These are phyloP conservation scores for Musca vetustissima DNA, from an alignment of 1,140 invertebrate genomes.

Conservation along the genomic window DNA sequence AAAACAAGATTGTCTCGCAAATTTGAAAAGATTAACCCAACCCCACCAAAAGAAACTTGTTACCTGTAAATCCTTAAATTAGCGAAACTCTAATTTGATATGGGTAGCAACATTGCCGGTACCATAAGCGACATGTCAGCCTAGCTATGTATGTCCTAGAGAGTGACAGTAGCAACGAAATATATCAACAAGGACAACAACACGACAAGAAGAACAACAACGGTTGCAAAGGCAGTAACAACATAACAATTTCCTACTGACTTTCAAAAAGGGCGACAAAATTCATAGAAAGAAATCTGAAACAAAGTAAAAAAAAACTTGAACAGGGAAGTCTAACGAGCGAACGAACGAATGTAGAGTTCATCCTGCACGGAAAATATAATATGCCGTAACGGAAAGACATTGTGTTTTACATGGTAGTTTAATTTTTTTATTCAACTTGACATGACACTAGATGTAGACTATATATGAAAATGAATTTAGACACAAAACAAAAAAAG, in stretches of 20 bases:
- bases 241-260: conserved; percentile 1
- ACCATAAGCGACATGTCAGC: background rate
- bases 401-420: conserved; percentile 5
- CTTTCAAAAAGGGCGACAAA: background rate
- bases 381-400: conserved; percentile 13
- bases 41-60: background rate
- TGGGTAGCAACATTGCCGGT: conserved; percentile 2
- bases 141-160: background rate
- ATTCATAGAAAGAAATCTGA: background rate
- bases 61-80: conserved; percentile 6
- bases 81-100: conserved; percentile 15
- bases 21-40: background rate
- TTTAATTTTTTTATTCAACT: conserved; percentile 5
- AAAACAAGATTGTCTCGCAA: too few species aligned
- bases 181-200: background rate
- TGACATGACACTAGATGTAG: conserved; percentile 10
- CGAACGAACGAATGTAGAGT: background rate
- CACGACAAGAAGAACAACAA: too few species aligned
- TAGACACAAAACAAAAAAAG: too few species aligned
- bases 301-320: background rate
- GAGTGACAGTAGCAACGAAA: background rate
- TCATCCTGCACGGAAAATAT: background rate
- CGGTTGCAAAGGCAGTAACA: conserved; percentile 13
- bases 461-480: background rate
- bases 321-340: background rate